These are phyloP conservation scores for Platichthys flesus DNA, from an alignment of 2,113 vertebrate species.

Conservation along the genomic window DNA sequence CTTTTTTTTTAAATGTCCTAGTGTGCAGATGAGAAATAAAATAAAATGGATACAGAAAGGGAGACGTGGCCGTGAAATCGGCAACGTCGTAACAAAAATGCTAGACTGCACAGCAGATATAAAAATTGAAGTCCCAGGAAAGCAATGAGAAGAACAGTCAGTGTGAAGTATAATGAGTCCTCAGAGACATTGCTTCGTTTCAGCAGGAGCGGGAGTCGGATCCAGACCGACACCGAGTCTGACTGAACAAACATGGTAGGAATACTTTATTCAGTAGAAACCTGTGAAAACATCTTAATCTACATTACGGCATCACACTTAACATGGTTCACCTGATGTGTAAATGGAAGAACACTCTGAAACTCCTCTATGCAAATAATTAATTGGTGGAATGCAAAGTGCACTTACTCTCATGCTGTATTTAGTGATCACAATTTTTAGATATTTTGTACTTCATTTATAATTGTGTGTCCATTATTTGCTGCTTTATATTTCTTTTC, in stretches of 20 bases:
- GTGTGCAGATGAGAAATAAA: not conserved
- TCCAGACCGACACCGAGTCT: not conserved
- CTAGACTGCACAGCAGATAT: not conserved
- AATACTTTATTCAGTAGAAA: not conserved
- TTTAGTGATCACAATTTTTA: not conserved
- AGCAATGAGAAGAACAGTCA: not conserved
- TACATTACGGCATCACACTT: not conserved
- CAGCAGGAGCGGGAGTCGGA: not conserved
- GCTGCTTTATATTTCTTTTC: not conserved
- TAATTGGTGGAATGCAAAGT: not conserved
- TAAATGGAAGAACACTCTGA: not conserved
- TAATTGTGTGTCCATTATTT: not conserved
- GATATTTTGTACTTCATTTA: not conserved
- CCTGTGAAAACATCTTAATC: not conserved
- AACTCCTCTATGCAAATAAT: not conserved
- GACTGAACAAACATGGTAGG: not conserved
- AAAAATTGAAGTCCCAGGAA: slow-evolving; percentile 2
- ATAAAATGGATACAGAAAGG: slow-evolving; percentile 5
- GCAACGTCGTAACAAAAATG: slow-evolving; percentile 4
- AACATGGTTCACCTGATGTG: no score
- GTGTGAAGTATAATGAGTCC: not conserved
- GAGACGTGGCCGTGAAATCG: slow-evolving; percentile 4
- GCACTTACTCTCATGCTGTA: not conserved
- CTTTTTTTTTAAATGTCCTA: not conserved
- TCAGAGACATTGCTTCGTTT: not conserved